These are phyloP conservation scores for Myotis brandtii DNA, from an alignment of 2,113 vertebrate genomes.

Conservation along the genomic window DNA sequence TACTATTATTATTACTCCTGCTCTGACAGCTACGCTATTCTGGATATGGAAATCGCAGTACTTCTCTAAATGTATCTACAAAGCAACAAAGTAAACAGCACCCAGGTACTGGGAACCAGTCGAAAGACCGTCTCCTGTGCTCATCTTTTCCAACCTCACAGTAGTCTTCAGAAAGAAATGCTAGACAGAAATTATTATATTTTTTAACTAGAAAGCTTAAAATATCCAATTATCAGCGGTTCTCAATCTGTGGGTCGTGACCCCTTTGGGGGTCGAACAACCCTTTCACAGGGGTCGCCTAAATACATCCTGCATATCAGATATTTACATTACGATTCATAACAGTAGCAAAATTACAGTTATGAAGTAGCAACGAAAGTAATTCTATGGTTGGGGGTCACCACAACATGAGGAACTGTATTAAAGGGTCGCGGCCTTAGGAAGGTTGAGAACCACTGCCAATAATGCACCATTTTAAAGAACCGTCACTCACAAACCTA, in stretches of 20 bases:
- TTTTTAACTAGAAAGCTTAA: constrained; percentile 48
- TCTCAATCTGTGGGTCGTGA: no score
- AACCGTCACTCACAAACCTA: constrained; percentile 50
- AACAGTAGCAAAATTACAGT: no score
- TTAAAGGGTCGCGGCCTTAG: no score
- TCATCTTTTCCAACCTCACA: background rate
- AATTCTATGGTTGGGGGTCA: no score
- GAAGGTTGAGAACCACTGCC: background rate
- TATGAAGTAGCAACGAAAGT: no score
- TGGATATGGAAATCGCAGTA: background rate
- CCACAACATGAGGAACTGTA: no score
- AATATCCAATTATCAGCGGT: background rate
- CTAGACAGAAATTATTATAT: background rate
- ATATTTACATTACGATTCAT: no score
- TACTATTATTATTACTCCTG: background rate
- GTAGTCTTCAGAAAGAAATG: constrained; percentile 45
- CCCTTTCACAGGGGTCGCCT: no score
- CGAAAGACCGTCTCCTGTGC: background rate
- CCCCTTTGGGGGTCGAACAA: no score
- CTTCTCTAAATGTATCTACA: background rate
- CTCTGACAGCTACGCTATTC: background rate
- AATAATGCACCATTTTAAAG: constrained; percentile 17
- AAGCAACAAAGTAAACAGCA: constrained; percentile 3
- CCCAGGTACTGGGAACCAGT: background rate
- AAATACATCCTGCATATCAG: no score